Evolutionary conservation across 2,888 invertebrate species (phyloP).

Genomic region (Tanytarsus gracilentus): DNA sequence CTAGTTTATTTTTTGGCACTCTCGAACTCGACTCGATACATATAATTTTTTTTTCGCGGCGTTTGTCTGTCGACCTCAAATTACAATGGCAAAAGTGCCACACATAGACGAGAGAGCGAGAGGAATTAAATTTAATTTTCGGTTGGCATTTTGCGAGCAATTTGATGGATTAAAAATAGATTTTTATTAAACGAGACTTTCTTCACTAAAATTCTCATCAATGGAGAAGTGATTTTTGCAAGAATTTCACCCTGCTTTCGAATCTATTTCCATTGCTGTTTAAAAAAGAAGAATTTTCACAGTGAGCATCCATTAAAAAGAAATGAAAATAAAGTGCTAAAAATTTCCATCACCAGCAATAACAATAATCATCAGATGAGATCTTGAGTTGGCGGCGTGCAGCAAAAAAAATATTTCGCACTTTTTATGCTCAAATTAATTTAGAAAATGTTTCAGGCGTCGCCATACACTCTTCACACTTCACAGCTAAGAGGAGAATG

Average conservation of each 20-base stretch:
- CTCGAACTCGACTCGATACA: not conserved
- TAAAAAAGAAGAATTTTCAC: no score
- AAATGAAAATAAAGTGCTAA: no score
- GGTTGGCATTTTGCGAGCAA: not conserved
- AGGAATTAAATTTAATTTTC: constrained; percentile 2
- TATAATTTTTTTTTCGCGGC: not conserved
- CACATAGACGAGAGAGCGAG: not conserved
- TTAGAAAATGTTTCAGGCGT: not conserved
- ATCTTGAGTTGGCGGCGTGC: no score
- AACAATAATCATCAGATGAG: no score
- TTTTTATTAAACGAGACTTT: no score
- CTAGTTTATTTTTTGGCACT: not conserved
- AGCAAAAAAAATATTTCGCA: not conserved
- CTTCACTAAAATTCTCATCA: no score
- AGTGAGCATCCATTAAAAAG: no score
- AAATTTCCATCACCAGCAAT: no score
- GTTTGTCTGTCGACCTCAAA: constrained; percentile 8
- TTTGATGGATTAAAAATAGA: no score
- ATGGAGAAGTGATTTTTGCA: no score
- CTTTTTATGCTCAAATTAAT: constrained; percentile 3
- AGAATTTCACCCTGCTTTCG: no score
- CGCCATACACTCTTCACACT: not conserved
- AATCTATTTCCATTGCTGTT: no score
- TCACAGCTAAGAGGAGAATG: constrained; percentile 7
- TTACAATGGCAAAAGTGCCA: not conserved